Percentiles rank a stretch among this genome's conserved stretches.
These are phyloP conservation scores for Vanessa cardui DNA, from an alignment of 2,888 invertebrate genomes.

Conservation along the genomic window DNA sequence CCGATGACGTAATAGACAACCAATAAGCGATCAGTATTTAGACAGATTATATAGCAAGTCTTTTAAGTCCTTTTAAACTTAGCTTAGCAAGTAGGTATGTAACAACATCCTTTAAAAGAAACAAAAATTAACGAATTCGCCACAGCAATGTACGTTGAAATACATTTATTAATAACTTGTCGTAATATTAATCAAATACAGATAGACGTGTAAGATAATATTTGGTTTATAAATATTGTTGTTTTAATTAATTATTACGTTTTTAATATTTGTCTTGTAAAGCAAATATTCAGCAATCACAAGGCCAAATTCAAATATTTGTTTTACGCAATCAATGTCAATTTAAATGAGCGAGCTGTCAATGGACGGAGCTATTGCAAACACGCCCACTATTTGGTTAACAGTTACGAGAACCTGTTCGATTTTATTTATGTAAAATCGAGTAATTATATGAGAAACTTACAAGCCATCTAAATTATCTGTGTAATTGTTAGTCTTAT, in stretches of 20 bases:
- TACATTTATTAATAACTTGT: slow-evolving; percentile 2
- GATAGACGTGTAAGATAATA: slow-evolving; percentile 4
- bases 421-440: slow-evolving; percentile 24
- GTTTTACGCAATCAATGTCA: slow-evolving; percentile 54
- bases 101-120: no score
- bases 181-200: slow-evolving; percentile 9
- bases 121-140: no score
- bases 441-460: slow-evolving; percentile 27
- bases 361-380: slow-evolving; percentile 18
- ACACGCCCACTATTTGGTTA: slow-evolving; percentile 29
- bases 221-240: slow-evolving; percentile 8
- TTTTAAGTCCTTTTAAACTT: not conserved
- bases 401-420: slow-evolving; percentile 26
- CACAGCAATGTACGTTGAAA: not conserved
- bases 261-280: slow-evolving; percentile 46
- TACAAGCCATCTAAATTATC: slow-evolving; percentile 8
- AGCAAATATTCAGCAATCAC: slow-evolving; percentile 60
- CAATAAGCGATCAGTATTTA: no score
- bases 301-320: slow-evolving; percentile 62
- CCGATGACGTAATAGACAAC: no score
- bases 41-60: not conserved
- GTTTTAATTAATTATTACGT: slow-evolving; percentile 34
- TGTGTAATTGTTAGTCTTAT: not conserved
- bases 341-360: slow-evolving; percentile 25
- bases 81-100: not conserved